Percentiles rank a stretch among this genome's conserved stretches.
Conservation (phyloP, 2,113 vertebrate species). For the Chlamydotis undulata region DNA sequence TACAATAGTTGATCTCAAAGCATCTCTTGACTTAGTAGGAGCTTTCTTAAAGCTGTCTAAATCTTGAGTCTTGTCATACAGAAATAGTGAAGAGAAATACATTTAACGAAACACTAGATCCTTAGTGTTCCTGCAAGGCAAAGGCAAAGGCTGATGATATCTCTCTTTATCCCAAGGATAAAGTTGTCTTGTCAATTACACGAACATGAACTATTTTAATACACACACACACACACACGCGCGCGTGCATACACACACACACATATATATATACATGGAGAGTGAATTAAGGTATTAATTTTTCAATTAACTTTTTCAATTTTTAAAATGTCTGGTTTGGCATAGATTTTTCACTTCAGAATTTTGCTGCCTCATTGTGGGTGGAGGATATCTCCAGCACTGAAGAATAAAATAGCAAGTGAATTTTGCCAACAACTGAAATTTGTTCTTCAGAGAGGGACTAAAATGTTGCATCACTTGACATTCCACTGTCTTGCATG, state of each 20-base stretch:
- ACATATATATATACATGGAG: too few relatives aligned
- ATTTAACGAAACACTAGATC: not conserved
- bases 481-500: conserved; percentile 68
- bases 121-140: not conserved
- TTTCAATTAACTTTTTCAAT: not conserved
- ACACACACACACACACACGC: too few relatives aligned
- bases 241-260: too few relatives aligned
- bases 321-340: not conserved
- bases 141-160: too few relatives aligned
- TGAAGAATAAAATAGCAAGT: conserved; percentile 18
- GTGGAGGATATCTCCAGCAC: not conserved
- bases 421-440: conserved; percentile 42
- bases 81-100: not conserved
- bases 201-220: not conserved
- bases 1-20: not conserved
- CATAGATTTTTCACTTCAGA: not conserved
- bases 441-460: not conserved
- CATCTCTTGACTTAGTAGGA: not conserved
- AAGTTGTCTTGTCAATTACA: not conserved
- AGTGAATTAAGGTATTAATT: not conserved
- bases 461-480: conserved; percentile 36
- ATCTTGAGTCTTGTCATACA: not conserved
- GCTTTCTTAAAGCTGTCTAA: not conserved
- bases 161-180: not conserved
- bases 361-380: not conserved